Conservation (phyloP, 1,140 invertebrate genomes). For the Oryctes rhinoceros region DNA sequence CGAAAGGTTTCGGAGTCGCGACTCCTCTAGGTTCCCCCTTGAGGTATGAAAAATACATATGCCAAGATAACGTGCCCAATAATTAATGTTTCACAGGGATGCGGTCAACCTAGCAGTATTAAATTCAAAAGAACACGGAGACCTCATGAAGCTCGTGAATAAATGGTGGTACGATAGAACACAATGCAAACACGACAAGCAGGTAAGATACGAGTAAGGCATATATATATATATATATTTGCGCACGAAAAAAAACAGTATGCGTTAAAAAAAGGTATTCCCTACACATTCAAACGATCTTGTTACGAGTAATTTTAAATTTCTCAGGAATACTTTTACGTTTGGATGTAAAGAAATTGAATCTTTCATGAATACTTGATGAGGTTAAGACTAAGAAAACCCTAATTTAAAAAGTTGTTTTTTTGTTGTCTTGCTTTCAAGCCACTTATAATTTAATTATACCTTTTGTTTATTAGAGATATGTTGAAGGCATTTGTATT, state of each 20-base stretch:
- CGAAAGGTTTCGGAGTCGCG: conserved; percentile 93
- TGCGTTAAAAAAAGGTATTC: not conserved
- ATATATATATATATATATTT: not conserved
- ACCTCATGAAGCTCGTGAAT: conserved; percentile 88
- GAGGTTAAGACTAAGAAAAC: not conserved
- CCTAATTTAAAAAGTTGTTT: not conserved
- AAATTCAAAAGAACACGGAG: conserved; percentile 90
- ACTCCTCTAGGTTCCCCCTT: conserved; percentile 89
- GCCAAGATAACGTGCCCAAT: conserved; percentile 29
- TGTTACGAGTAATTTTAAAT: not conserved
- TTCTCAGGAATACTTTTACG: not conserved
- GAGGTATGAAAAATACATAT: conserved; percentile 67
- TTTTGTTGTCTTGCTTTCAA: not conserved
- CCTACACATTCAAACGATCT: not conserved
- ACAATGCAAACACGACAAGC: conserved; percentile 80
- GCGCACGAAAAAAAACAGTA: not conserved
- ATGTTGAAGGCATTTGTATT: too few species aligned
- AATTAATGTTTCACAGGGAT: conserved; percentile 70
- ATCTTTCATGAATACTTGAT: conserved; percentile 20
- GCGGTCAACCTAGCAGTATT: conserved; percentile 91
- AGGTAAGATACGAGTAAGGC: conserved; percentile 60
- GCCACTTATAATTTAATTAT: too few species aligned
- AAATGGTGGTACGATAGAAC: conserved; percentile 93
- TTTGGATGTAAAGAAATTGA: conserved; percentile 32
- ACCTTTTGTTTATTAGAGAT: too few species aligned